These are phyloP conservation scores for Albula goreensis DNA, from an alignment of 2,113 vertebrate species.

Conservation along the genomic window DNA sequence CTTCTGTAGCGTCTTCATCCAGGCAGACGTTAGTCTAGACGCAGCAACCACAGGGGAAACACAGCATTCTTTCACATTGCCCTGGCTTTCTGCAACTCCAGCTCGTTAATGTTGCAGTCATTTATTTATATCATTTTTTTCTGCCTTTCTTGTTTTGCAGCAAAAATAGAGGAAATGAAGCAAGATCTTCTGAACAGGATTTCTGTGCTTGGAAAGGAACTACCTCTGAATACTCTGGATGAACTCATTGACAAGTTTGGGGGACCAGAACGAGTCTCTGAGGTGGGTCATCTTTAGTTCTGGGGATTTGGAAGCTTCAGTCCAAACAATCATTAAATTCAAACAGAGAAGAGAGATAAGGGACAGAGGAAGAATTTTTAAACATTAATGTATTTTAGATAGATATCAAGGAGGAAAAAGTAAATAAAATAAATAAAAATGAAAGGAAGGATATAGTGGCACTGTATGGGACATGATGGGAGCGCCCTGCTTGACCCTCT, in stretches of 20 bases:
- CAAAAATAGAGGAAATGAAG: conserved; percentile 84
- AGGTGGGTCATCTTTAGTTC: conserved; percentile 68
- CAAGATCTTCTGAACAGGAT: conserved; percentile 86
- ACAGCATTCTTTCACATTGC: neutral
- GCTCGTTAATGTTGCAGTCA: neutral
- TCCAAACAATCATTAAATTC: neutral
- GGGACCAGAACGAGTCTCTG: conserved; percentile 88
- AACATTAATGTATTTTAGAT: neutral
- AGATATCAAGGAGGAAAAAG: neutral
- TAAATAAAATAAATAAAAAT: neutral
- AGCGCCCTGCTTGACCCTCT: neutral
- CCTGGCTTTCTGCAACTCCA: neutral
- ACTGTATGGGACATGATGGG: too few relatives aligned
- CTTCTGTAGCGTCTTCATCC: neutral
- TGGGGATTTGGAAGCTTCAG: neutral
- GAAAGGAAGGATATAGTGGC: too few relatives aligned
- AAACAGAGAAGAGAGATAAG: neutral
- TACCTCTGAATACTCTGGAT: conserved; percentile 95
- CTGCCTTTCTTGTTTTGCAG: conserved; percentile 46
- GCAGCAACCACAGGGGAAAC: neutral
- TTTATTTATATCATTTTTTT: neutral
- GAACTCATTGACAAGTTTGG: conserved; percentile 91
- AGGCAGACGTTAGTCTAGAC: neutral
- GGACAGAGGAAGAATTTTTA: neutral
- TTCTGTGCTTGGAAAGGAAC: conserved; percentile 83